Evolutionary conservation across 1,140 invertebrate species (phyloP).

Genomic region (Odontomachus brunneus): DNA sequence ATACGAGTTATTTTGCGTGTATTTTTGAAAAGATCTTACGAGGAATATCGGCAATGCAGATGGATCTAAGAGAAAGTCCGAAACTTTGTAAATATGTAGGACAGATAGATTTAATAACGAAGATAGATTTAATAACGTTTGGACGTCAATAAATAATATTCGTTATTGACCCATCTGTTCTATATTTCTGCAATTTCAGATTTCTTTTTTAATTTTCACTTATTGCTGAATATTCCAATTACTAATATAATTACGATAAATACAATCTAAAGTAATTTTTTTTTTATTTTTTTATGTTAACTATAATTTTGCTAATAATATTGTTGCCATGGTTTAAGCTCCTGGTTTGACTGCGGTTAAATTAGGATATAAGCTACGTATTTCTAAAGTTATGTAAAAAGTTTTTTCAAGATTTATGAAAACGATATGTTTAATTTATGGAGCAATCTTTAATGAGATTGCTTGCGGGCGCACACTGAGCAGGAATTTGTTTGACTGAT

Average conservation of each 20-base stretch:
- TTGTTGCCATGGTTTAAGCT: constrained; percentile 68
- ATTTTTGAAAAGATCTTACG: neutral
- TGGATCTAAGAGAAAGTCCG: too few relatives aligned
- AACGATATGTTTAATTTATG: constrained; percentile 36
- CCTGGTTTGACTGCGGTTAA: constrained; percentile 40
- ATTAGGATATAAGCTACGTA: constrained; percentile 16
- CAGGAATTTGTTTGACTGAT: constrained; percentile 60
- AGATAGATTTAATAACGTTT: too few relatives aligned
- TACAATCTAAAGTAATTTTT: constrained; percentile 25
- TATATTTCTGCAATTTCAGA: too few relatives aligned
- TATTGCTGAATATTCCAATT: constrained; percentile 1
- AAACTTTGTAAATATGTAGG: neutral
- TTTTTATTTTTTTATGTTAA: constrained; percentile 22
- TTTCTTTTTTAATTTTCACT: neutral
- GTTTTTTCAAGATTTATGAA: constrained; percentile 22
- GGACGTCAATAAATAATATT: too few relatives aligned
- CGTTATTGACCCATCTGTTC: too few relatives aligned
- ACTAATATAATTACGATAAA: neutral
- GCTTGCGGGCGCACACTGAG: constrained; percentile 24
- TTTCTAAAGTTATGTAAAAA: constrained; percentile 34
- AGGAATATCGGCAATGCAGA: too few relatives aligned
- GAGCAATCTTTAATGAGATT: constrained; percentile 36
- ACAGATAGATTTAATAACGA: neutral
- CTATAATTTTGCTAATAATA: constrained; percentile 22
- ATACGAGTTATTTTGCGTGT: neutral